phyloP scores from a whole-genome alignment of 2,113 vertebrate species.

The Grallaria varia region DNA sequence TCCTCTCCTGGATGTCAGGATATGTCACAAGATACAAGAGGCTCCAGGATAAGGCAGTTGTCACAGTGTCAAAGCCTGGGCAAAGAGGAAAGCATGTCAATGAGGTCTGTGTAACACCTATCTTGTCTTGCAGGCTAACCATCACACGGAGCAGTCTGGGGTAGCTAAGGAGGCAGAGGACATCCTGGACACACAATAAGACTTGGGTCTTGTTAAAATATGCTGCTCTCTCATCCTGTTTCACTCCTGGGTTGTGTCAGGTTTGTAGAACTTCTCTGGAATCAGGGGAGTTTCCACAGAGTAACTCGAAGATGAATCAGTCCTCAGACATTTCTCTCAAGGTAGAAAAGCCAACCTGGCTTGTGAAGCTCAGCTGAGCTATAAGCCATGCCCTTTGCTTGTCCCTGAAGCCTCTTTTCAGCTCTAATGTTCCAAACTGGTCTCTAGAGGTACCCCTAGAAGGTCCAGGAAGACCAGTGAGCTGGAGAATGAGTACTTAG shows the following conservation, averaged over 20 bases:
- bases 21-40: constrained; percentile 82
- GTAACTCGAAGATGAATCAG: not conserved
- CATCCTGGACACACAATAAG: not conserved
- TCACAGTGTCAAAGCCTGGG: constrained; percentile 86
- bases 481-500: not conserved
- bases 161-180: not conserved
- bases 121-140: not conserved
- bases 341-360: not conserved
- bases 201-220: not conserved
- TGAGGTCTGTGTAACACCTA: not conserved
- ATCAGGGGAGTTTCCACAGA: not conserved
- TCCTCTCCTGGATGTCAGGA: constrained; percentile 82
- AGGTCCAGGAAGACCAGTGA: not conserved
- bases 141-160: not conserved
- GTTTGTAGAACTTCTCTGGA: not conserved
- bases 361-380: not conserved
- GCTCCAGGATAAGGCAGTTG: constrained; percentile 83
- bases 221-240: not conserved
- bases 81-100: not conserved
- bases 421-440: not conserved
- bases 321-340: not conserved
- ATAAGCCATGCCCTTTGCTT: rapidly evolving
- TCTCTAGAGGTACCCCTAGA: not conserved
- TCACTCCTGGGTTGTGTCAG: not conserved
- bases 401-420: not conserved